Evolutionary conservation across 2,113 vertebrate genomes (phyloP), one percentile per base, ranked within the genome.

Genomic region (Megaceryle torquata): DNA sequence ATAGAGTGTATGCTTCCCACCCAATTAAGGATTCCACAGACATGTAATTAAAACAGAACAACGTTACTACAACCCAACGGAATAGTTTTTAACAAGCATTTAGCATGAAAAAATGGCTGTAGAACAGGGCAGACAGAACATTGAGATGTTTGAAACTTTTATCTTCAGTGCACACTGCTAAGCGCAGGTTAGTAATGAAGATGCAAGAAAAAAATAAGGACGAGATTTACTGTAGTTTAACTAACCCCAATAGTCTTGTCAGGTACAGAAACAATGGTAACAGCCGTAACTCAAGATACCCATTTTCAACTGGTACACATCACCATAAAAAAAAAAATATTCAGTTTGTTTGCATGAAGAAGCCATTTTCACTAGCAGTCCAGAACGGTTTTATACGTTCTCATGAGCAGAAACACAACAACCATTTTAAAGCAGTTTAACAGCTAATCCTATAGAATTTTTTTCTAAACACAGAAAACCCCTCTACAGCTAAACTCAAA

Each of bases 201-300:
- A 10, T 48, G 6, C 41, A 80, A 14, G 24, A 29, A 70, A 37
- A 56, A 54, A 60, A 24, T 13, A 41, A 41, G 39, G 10, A 41
- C 10, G 28, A 64, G 11, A 43, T n/a, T 21, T 48, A n/a, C 9
- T 35, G 16, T 35, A 59, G 26, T 35, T 92, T 35, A 76, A 43
- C 18, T 35, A 76, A 37, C 18, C 37, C 25, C 9, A 69, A 11
- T 13, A 11, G 13, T 21, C 15, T 37, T 57, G 2, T 2, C 74
- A 39, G 21, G 28, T 50, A 64, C 0, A 71, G 46, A 29, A 91
- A 46, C 43, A 59, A 29, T 0, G 0, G 2, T 20, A 75, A 48
- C 17, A 87, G 26, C 39, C 22, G 0, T 46, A 28, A 70, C 5
- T 11, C 20, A 6, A 86, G 37, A 29, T 6, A 41, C 1, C 18